A percentile compares a stretch with the other conserved stretches of the same genome.
Evolutionary conservation across 1,140 invertebrate genomes (phyloP).

Genomic region (Scaptodrosophila lebanonensis): DNA sequence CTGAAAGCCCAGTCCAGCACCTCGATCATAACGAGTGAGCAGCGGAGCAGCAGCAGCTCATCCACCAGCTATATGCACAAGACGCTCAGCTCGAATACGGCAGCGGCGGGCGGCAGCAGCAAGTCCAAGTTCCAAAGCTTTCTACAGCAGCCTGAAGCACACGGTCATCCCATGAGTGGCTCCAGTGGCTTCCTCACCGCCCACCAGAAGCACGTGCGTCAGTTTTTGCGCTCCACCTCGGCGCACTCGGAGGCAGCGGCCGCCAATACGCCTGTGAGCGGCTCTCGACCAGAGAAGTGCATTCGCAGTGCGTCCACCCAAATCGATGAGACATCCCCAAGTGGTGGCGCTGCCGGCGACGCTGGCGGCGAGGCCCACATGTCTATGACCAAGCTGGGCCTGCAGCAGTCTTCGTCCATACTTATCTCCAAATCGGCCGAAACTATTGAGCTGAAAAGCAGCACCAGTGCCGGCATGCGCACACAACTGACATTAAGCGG

Average conservation of each 20-base stretch:
- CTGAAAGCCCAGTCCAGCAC: conserved; percentile 73
- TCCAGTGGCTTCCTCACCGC: conserved; percentile 58
- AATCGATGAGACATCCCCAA: conserved; percentile 59
- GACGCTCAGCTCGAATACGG: conserved; percentile 22
- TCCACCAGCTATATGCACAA: conserved; percentile 44
- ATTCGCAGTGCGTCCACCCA: conserved; percentile 75
- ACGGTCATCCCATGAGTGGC: conserved; percentile 23
- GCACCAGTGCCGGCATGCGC: conserved; percentile 57
- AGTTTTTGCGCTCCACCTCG: conserved; percentile 75
- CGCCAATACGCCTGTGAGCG: conserved; percentile 27
- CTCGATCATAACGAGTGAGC: conserved; percentile 69
- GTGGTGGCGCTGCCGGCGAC: conserved; percentile 10
- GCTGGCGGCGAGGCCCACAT: conserved; percentile 37
- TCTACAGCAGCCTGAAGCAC: conserved; percentile 67
- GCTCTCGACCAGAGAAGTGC: conserved; percentile 59
- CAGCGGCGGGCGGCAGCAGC: not conserved
- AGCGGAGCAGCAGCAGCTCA: conserved; percentile 50
- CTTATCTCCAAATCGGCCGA: conserved; percentile 76
- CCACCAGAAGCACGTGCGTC: conserved; percentile 75
- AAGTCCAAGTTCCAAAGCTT: conserved; percentile 74
- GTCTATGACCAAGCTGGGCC: conserved; percentile 64
- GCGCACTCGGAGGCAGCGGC: conserved; percentile 73
- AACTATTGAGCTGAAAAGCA: conserved; percentile 75
- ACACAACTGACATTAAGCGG: conserved; percentile 74
- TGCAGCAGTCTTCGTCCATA: conserved; percentile 74